phyloP scores from a whole-genome alignment of 1,140 invertebrate species.

The Ceratina calcarata region DNA sequence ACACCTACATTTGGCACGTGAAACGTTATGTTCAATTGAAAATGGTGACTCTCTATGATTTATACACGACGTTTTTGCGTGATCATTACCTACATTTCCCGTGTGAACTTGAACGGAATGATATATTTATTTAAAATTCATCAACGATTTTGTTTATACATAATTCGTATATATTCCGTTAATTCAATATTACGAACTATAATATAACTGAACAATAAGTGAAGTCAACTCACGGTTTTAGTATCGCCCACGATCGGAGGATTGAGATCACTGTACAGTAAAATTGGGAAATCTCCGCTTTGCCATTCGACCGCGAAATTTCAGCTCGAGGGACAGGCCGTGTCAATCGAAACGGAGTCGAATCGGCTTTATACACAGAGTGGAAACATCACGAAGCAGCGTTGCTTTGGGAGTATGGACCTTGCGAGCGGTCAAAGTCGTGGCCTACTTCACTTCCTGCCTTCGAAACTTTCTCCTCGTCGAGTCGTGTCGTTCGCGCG shows the following conservation, averaged over 20 bases:
- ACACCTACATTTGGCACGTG: too few species aligned
- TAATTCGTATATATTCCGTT: too few species aligned
- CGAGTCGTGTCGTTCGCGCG: conserved; percentile 47
- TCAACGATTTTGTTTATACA: too few species aligned
- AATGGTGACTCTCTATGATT: background rate
- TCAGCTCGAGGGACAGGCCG: background rate
- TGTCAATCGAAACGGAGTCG: background rate
- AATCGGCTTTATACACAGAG: background rate
- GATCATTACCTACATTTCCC: background rate
- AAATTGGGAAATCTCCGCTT: too few species aligned
- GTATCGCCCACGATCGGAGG: too few species aligned
- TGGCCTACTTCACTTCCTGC: conserved; percentile 79
- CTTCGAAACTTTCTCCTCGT: conserved; percentile 78
- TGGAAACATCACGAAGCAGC: conserved; percentile 46
- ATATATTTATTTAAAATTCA: too few species aligned
- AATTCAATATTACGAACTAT: too few species aligned
- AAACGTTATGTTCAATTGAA: background rate
- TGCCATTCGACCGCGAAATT: background rate
- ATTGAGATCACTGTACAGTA: too few species aligned
- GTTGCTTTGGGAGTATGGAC: conserved; percentile 72
- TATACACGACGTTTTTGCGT: background rate
- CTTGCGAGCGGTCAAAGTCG: conserved; percentile 80
- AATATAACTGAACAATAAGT: too few species aligned
- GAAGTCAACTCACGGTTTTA: too few species aligned
- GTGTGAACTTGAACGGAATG: background rate